Evolutionary conservation across 2,113 vertebrate genomes (phyloP), one percentile per base, ranked within the genome.

Genomic region (Callipepla californica): DNA sequence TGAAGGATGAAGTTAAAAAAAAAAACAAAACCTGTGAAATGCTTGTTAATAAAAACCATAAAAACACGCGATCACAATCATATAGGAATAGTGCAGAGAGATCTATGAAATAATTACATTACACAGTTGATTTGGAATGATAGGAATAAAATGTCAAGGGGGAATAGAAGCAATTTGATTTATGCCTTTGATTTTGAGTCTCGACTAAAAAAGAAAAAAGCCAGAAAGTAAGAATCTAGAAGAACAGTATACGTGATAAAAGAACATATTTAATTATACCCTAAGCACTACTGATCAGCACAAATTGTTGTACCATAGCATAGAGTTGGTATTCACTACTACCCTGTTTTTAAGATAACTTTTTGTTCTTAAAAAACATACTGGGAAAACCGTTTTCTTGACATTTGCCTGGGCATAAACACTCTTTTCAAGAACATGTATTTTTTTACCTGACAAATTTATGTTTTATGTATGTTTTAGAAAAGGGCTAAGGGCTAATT

Each of bases 131-230:
- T 89, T 70, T 75, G 16, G 21, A 42, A 84, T 87, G 72, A 63
- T 34, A 78, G 44, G 28, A 94, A 59, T 72, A 81, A 80, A 79
- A 78, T 3, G 1, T n/a, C 57, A 75, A 67, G 18, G 59, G 51
- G 15, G 22, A 78, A 67, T 48, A 80, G 4, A 38, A 85, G 8
- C 2, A 84, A 75, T 32, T 74, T 84, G 5, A 78, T 78, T 68
- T 72, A 45, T 30, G 36, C 32, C 13, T 59, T 89, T 79, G 38
- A 91, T 84, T 94, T 80, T 81, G 32, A 75, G 23, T 72, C 89
- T 34, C 26, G 87, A 28, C 7, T 59, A 13, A 75, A 53, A 53
- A 40, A 48, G 15, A 53, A 53, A 26, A 40, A 40, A 40, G 40
- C 11, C 51, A 53, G 51, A 53, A 53, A 53, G 4, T 62, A 58